Conservation (phyloP, 2,797 vertebrate species). For the Poecile montanus region DNA sequence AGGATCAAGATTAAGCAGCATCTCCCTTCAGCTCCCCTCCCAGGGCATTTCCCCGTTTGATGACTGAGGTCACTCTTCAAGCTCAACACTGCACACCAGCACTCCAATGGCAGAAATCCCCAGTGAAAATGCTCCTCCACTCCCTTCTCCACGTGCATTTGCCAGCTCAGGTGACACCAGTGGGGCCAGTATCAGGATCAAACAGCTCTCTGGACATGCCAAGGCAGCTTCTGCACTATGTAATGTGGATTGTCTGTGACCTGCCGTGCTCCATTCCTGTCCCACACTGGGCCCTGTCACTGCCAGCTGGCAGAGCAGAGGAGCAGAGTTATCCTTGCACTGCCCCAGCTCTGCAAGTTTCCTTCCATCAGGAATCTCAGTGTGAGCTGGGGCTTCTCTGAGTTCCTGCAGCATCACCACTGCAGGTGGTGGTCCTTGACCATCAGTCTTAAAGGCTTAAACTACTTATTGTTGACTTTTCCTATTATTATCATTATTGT, state of each 20-base stretch:
- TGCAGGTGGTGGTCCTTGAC: fast-evolving
- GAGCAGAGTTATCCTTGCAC: neutral
- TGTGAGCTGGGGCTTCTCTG: too few relatives aligned
- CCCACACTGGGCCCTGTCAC: neutral
- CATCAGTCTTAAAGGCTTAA: neutral
- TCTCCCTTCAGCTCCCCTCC: neutral
- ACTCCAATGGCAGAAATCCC: neutral
- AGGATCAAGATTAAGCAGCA: neutral
- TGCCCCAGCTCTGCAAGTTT: neutral
- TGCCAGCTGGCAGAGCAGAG: neutral
- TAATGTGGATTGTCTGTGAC: fast-evolving
- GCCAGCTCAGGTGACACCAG: neutral
- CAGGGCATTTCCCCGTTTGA: neutral
- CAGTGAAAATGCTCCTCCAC: fast-evolving
- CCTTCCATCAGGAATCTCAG: neutral
- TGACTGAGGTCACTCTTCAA: fast-evolving
- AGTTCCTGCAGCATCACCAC: neutral
- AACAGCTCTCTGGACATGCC: neutral
- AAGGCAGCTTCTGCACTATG: fast-evolving
- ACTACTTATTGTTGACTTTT: neutral
- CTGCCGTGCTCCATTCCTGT: fast-evolving
- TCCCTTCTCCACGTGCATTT: fast-evolving
- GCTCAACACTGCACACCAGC: neutral
- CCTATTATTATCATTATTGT: neutral
- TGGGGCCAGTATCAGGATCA: fast-evolving